Evolutionary conservation across 2,113 vertebrate genomes (phyloP).

Genomic region (Silurus meridionalis): DNA sequence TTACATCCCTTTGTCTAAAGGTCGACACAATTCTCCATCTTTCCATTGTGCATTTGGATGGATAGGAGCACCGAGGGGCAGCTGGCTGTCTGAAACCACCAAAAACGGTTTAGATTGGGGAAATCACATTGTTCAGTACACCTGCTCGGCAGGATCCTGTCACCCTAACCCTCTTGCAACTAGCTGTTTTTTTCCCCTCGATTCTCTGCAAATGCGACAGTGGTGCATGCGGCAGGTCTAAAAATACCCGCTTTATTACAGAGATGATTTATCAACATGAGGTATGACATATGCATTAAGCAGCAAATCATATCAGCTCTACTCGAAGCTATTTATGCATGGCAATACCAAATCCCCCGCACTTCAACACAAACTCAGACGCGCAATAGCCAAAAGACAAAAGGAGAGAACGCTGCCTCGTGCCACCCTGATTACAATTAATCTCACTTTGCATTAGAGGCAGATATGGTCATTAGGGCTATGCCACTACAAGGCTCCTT

Average conservation of each 20-base stretch:
- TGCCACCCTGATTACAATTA: conserved; percentile 20
- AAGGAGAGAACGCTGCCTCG: conserved; percentile 12
- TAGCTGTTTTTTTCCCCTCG: background rate
- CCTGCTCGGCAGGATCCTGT: background rate
- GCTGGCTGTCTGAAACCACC: background rate
- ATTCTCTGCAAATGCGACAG: background rate
- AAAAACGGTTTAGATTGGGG: conserved; percentile 17
- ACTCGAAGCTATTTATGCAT: conserved; percentile 38
- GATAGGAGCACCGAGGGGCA: background rate
- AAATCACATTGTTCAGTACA: conserved; percentile 2
- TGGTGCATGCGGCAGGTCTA: conserved; percentile 42
- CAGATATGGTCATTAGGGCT: conserved; percentile 14
- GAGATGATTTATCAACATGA: conserved; percentile 60
- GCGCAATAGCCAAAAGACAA: conserved; percentile 28
- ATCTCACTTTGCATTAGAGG: conserved; percentile 29
- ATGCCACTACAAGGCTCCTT: conserved; percentile 30
- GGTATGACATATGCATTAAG: conserved; percentile 53
- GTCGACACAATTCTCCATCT: conserved; percentile 16
- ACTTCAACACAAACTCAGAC: conserved; percentile 32
- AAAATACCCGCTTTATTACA: conserved; percentile 61
- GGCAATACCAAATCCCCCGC: background rate
- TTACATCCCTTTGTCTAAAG: conserved; percentile 55
- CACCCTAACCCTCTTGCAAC: background rate
- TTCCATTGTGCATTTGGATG: background rate
- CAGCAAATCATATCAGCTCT: conserved; percentile 45